Evolutionary conservation across 1,140 invertebrate species (phyloP).

Genomic region (Drosophila kikkawai): DNA sequence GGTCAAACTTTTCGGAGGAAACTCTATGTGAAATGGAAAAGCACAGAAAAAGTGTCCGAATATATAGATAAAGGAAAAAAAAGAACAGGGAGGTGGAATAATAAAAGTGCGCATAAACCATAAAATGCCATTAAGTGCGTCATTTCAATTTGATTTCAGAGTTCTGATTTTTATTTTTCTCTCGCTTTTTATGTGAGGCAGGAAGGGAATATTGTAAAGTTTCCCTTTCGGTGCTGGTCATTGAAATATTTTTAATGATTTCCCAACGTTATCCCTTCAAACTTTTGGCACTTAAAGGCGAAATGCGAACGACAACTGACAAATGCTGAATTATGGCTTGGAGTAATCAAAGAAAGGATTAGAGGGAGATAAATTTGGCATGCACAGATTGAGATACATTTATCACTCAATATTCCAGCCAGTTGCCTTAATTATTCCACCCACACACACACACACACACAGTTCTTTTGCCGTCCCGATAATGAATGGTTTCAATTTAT

Average conservation of each 20-base stretch:
- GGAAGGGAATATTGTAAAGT: constrained; percentile 17
- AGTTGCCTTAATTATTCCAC: constrained; percentile 38
- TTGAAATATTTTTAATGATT: constrained; percentile 51
- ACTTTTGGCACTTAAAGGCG: constrained; percentile 30
- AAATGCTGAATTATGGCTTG: constrained; percentile 33
- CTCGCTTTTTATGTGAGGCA: background rate
- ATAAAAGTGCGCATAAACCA: constrained; percentile 77
- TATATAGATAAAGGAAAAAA: background rate
- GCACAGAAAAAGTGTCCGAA: constrained; percentile 1
- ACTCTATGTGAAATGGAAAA: constrained; percentile 21
- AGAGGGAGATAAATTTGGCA: constrained; percentile 34
- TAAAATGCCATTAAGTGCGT: constrained; percentile 80
- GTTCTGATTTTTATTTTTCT: constrained; percentile 47
- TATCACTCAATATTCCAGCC: constrained; percentile 41
- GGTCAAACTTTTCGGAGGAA: constrained; percentile 10
- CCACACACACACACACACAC: constrained; percentile 1
- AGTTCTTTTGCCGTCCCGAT: constrained; percentile 30
- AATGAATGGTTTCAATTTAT: constrained; percentile 64
- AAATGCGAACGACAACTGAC: constrained; percentile 32
- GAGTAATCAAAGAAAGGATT: constrained; percentile 38
- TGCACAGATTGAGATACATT: constrained; percentile 42
- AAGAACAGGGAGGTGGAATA: constrained; percentile 45
- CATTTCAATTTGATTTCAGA: constrained; percentile 79
- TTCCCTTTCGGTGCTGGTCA: constrained; percentile 24
- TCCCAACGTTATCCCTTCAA: constrained; percentile 30